Evolutionary conservation across 92 coral and sea anemone genomes (phyloP).

Genomic region (Zoanthus sociatus): DNA sequence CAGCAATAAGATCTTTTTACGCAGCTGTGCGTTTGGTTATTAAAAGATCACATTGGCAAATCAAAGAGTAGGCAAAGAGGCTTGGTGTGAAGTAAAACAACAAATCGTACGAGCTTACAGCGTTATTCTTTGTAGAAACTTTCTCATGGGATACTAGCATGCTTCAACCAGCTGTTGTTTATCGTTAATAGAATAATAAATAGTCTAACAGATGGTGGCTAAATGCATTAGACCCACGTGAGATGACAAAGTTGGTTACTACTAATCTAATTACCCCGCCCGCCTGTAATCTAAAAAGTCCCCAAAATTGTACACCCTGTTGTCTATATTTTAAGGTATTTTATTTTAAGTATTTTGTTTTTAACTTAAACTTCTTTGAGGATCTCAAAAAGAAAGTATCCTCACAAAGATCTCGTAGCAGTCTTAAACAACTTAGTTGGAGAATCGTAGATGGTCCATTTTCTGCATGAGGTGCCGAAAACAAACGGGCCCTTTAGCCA

Average conservation of each 20-base stretch:
- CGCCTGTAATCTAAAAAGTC: constrained; percentile 59
- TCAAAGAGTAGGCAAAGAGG: constrained; percentile 85
- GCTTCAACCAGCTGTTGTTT: constrained; percentile 99
- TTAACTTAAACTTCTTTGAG: neutral
- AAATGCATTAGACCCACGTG: constrained; percentile 99
- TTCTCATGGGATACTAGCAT: constrained; percentile 99
- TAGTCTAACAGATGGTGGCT: constrained; percentile 99
- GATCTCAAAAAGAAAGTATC: constrained; percentile 13
- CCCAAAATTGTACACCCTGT: constrained; percentile 70
- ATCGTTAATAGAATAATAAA: constrained; percentile 99
- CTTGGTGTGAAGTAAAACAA: constrained; percentile 73
- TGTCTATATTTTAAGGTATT: constrained; percentile 8
- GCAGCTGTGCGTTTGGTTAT: constrained; percentile 98
- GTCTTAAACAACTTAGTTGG: constrained; percentile 48
- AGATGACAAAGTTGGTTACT: constrained; percentile 89
- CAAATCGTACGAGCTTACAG: constrained; percentile 80
- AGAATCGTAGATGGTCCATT: constrained; percentile 56
- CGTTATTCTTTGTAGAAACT: constrained; percentile 97
- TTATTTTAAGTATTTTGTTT: constrained; percentile 22
- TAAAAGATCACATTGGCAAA: constrained; percentile 90
- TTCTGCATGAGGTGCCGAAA: constrained; percentile 75
- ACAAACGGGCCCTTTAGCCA: constrained; percentile 70
- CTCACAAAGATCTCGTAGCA: constrained; percentile 1
- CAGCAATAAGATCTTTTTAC: constrained; percentile 83
- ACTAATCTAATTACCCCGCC: constrained; percentile 95